Conservation (phyloP, 2,113 vertebrate genomes). For the Clupea harengus region DNA sequence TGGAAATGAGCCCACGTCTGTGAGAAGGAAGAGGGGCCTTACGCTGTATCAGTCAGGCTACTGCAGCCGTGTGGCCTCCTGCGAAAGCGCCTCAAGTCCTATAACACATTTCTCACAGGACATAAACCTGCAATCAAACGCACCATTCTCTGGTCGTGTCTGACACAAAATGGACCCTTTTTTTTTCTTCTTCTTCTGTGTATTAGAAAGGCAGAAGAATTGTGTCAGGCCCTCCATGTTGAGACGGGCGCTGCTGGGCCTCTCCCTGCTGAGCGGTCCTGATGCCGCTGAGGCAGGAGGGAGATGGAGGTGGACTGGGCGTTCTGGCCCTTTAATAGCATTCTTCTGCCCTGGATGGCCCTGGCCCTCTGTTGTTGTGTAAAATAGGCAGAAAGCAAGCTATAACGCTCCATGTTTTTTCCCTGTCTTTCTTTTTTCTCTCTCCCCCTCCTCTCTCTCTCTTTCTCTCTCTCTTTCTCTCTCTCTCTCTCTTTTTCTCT, state of each 20-base stretch:
- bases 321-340: constrained; percentile 51
- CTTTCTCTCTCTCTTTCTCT: not conserved
- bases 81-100: not conserved
- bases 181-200: not conserved
- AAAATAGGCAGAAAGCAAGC: constrained; percentile 53
- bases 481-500: not conserved
- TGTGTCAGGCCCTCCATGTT: constrained; percentile 23
- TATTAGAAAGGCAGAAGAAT: constrained; percentile 19
- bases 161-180: not conserved
- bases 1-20: not conserved
- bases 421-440: not conserved
- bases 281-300: constrained; percentile 45
- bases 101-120: not conserved
- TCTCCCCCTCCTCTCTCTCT: not conserved
- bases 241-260: constrained; percentile 40
- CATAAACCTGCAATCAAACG: not conserved
- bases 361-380: constrained; percentile 52
- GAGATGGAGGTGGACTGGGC: constrained; percentile 55
- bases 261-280: constrained; percentile 36
- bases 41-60: not conserved
- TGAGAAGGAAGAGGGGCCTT: not conserved
- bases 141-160: not conserved
- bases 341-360: constrained; percentile 56
- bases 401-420: not conserved
- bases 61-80: not conserved